phyloP scores from a whole-genome alignment of 2,113 vertebrate species.

The Progne subis region DNA sequence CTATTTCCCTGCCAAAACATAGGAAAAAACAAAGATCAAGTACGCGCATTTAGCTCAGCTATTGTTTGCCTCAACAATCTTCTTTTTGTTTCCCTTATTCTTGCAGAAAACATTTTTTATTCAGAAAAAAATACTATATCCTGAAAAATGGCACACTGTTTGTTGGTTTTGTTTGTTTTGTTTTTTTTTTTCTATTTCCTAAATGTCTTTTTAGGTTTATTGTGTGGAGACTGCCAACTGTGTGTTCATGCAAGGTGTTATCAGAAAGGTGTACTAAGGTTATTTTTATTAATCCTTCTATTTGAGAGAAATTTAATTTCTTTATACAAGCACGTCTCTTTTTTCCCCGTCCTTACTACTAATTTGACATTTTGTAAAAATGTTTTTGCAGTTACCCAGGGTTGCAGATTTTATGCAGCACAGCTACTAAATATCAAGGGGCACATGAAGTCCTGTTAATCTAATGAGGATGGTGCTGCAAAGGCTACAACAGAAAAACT shows the following conservation, averaged over 20 bases:
- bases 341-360: background rate
- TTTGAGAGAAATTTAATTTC: background rate
- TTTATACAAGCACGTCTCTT: fast-evolving
- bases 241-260: background rate
- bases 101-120: background rate
- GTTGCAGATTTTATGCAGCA: background rate
- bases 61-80: background rate
- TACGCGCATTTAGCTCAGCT: background rate
- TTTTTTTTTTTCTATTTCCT: background rate
- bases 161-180: no score
- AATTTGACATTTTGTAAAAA: background rate
- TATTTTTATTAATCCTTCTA: background rate
- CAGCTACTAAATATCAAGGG: background rate
- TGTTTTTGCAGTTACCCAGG: background rate
- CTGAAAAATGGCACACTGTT: background rate
- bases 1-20: background rate
- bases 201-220: background rate
- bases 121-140: background rate
- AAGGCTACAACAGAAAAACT: background rate
- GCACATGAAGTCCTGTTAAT: background rate
- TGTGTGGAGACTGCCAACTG: background rate
- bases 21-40: background rate
- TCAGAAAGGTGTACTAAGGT: background rate
- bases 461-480: background rate
- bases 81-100: background rate